Percentiles rank a stretch among this genome's conserved stretches.
Evolutionary conservation across 2,797 vertebrate species (phyloP).

Genomic region (Phoxinus dragarum): DNA sequence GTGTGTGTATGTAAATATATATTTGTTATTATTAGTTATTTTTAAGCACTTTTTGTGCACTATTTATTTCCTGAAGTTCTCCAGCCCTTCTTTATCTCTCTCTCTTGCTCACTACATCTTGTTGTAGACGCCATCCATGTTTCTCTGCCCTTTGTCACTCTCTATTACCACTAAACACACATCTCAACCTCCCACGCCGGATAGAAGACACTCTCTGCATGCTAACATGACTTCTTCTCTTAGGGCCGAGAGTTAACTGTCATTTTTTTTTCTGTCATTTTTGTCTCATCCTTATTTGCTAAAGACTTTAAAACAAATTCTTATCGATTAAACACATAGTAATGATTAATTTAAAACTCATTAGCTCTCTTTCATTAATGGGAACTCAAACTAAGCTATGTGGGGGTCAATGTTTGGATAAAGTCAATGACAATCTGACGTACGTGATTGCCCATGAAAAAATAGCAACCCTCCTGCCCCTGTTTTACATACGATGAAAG

Average conservation of each 20-base stretch:
- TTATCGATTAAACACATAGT: constrained; percentile 13
- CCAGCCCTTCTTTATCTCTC: background rate
- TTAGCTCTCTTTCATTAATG: constrained; percentile 36
- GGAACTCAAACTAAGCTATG: constrained; percentile 1
- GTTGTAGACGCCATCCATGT: constrained; percentile 12
- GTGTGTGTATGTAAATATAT: too few species aligned
- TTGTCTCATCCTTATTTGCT: background rate
- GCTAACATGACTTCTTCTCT: constrained; percentile 23
- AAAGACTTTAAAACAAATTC: background rate
- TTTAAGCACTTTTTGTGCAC: background rate
- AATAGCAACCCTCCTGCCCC: background rate
- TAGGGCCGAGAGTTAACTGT: background rate
- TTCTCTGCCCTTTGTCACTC: constrained; percentile 35
- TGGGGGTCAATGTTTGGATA: constrained; percentile 5
- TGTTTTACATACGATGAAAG: constrained; percentile 24
- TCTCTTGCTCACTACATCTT: background rate
- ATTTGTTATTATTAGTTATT: too few species aligned
- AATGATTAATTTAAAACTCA: constrained; percentile 8
- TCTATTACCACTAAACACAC: constrained; percentile 43
- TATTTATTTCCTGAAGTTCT: background rate
- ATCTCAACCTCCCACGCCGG: constrained; percentile 21
- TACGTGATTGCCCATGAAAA: constrained; percentile 26
- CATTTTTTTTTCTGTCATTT: background rate
- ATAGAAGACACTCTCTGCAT: constrained; percentile 7
- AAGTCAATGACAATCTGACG: constrained; percentile 31